These are phyloP conservation scores for Paracanthobrama guichenoti DNA, from an alignment of 2,113 vertebrate species.

Conservation along the genomic window DNA sequence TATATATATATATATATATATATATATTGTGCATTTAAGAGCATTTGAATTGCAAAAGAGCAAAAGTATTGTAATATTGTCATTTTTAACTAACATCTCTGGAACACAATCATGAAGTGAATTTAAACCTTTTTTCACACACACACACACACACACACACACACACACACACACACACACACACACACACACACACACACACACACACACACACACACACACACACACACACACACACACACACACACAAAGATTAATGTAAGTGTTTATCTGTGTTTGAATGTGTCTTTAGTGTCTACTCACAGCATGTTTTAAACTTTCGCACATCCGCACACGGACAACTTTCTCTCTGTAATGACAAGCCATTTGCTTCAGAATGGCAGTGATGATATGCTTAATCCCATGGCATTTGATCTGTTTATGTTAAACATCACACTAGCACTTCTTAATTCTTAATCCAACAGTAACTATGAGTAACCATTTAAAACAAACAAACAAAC, in stretches of 20 bases:
- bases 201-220: too few species aligned
- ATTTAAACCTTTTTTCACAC: neutral
- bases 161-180: too few species aligned
- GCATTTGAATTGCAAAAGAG: too few species aligned
- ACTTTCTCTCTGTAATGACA: neutral
- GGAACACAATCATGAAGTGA: neutral
- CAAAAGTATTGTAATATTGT: too few species aligned
- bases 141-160: too few species aligned
- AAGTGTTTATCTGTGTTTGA: neutral
- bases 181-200: too few species aligned
- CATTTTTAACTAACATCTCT: too few species aligned
- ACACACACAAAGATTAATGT: neutral
- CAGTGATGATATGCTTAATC: conserved; percentile 40
- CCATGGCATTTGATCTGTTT: conserved; percentile 45
- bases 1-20: too few species aligned
- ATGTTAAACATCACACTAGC: conserved; percentile 41
- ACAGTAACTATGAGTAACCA: neutral
- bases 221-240: too few species aligned
- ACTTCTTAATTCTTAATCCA: neutral
- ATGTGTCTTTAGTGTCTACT: neutral
- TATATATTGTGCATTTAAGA: too few species aligned
- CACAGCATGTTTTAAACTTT: neutral
- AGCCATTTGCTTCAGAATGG: conserved; percentile 31
- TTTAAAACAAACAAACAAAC: neutral
- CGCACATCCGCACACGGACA: conserved; percentile 15